A percentile compares a stretch with the other conserved stretches of the same genome.
phyloP scores from a whole-genome alignment of 2,797 vertebrate species.

The Rhinoraja longicauda region DNA sequence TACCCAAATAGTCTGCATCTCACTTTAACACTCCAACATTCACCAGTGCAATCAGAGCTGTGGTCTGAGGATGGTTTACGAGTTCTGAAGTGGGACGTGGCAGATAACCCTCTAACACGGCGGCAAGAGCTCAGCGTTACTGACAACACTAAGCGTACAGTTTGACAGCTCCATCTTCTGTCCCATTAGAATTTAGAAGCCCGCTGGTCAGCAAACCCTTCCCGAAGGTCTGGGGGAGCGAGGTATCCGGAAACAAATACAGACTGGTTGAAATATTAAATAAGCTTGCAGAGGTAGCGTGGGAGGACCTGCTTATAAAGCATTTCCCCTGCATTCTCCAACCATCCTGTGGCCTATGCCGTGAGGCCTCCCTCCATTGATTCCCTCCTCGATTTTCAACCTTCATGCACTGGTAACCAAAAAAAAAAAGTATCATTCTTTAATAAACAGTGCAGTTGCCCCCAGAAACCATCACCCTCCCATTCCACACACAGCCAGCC shows the following conservation, averaged over 20 bases:
- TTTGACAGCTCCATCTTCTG: not conserved
- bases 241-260: not conserved
- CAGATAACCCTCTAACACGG: not conserved
- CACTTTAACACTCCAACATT: not conserved
- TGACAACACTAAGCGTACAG: not conserved
- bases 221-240: not conserved
- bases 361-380: not conserved
- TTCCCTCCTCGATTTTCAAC: not conserved
- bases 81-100: not conserved
- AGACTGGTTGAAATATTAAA: not conserved
- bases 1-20: not conserved
- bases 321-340: not conserved
- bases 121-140: not conserved
- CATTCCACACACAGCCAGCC: not conserved
- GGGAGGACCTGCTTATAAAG: not conserved
- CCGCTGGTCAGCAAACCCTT: not conserved
- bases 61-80: too few relatives aligned
- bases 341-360: not conserved
- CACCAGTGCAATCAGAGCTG: too few relatives aligned
- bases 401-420: not conserved
- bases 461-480: not conserved
- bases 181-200: not conserved
- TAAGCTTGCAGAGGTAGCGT: not conserved
- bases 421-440: not conserved
- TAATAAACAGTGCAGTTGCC: not conserved